Base-by-base conservation (phyloP, 2,797 vertebrate genomes). In the Cossypha niveicapilla region DNA sequence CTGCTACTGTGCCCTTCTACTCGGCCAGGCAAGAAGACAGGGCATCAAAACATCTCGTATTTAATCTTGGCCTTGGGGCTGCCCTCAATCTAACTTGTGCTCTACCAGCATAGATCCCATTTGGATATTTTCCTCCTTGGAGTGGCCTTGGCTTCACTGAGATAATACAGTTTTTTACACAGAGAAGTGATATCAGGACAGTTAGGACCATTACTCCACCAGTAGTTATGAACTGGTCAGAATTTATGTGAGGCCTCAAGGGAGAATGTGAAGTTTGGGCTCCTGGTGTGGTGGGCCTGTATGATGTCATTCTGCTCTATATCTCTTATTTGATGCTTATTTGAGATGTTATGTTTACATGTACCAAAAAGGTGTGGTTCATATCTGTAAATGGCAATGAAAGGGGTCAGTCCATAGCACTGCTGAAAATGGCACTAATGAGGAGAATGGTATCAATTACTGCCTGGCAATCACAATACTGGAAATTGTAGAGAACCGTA, bases 201-300 rank as follows among this genome's bases (percentile, higher is more conserved):
- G 62, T 41, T 72, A 54, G 56, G 56, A 70, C 80, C 44, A 3
- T 88, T 88, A 66, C 28, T 95, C 19, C 22, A 45, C 23, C 8
- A 1, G 0, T 18, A 53, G 48, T 62, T 84, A 93, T 62, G 32
- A 80, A 53, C 19, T 4, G 3, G 15, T 13, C 41, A 66, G 74
- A 82, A 94, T 82, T 88, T 78, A 79, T 89, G 68, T 53, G 62
- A 72, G 42, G 39, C 91, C 87, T 92, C 42, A 25, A 86, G 78
- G 85, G 80, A 83, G 34, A 86, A 71, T 41, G 41, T 83, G 78
- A 83, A 83, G 65, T 85, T 68, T 86, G 66, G 89, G 60, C 56
- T 82, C 77, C 63, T 1, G 4, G 44, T 54, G 50, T 51, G 57
- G 68, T 65, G 61, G 57, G 42, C 18, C 50, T 80, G 39, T 65